Percentiles rank a stretch among this genome's conserved stretches.
Conservation (phyloP, 2,113 vertebrate species). For the Oplegnathus fasciatus region DNA sequence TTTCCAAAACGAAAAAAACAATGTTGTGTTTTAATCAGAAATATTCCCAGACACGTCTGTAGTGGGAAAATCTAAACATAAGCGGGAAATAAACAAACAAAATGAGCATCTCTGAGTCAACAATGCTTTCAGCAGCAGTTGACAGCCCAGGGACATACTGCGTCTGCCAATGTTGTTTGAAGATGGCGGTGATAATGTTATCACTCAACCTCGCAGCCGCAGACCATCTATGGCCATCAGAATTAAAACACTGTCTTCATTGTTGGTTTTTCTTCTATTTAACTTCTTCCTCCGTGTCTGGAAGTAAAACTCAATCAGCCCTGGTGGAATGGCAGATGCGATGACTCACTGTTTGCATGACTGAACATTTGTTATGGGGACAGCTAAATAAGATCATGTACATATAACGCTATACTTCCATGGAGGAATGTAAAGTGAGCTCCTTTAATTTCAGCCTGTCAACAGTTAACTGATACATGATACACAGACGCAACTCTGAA, state of each 20-base stretch:
- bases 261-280: conserved; percentile 25
- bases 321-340: conserved; percentile 44
- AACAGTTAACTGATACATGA: background rate
- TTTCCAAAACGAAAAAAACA: conserved; percentile 63
- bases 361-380: conserved; percentile 37
- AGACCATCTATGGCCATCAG: conserved; percentile 40
- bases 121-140: conserved; percentile 62
- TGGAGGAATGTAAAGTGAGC: conserved; percentile 4
- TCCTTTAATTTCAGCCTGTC: background rate
- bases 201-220: conserved; percentile 51
- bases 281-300: conserved; percentile 5
- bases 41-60: conserved; percentile 56
- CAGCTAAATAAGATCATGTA: conserved; percentile 16
- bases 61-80: conserved; percentile 57
- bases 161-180: conserved; percentile 59
- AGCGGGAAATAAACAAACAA: conserved; percentile 58
- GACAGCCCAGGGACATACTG: conserved; percentile 60
- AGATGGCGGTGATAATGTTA: conserved; percentile 61
- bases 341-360: conserved; percentile 53
- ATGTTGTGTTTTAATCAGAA: conserved; percentile 48
- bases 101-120: conserved; percentile 66
- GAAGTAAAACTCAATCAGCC: conserved; percentile 35
- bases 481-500: background rate
- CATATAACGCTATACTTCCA: background rate
- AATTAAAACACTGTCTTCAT: conserved; percentile 37